Evolutionary conservation across 2,888 invertebrate species (phyloP), one percentile per base, ranked within the genome.

Genomic region (Dexiosoma caninum): DNA sequence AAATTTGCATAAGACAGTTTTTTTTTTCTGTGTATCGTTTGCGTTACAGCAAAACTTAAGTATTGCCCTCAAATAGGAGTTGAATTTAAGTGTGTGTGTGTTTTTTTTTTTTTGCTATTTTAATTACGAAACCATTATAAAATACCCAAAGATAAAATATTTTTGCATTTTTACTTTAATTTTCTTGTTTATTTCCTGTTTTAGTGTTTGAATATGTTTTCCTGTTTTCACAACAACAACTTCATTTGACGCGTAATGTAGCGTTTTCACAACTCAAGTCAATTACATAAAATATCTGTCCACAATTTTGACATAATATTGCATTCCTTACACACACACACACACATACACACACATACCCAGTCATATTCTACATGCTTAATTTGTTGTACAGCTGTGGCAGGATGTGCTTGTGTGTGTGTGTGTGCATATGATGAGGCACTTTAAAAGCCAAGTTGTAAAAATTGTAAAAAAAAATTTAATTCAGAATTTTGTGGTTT

Each of bases 221-320:
- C 2, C 37, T 0, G 2, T n/a, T 42, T 0, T 14, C 10, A 2
- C 9, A 16, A 40, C 16, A 53, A 23, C 30, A 62, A 19, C 14
- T 32, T 21, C 30, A 30, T 42, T 14, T 51, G 51, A 19, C 27
- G 19, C 16, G 23, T 21, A 16, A 12, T 23, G 1, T 44, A n/a
- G 57, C n/a, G 8, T 14, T 55, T 53, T 9, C 16, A n/a, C n/a
- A 46, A 32, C 46, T 23, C 2, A 19, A 70, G 46, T 49, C 40
- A 70, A 57, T 77, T 77, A 77, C 62, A 70, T 57, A 40, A 70
- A 70, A 62, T 64, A 62, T 51, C 55, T 74, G 70, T 70, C 70
- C 75, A 70, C 70, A 80, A 57, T 70, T 79, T 80, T 75, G 59
- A 80, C 70, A 75, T 80, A 75, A 75, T 79, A 79, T 75, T 80